Percentiles rank a stretch among this genome's conserved stretches.
Evolutionary conservation across 2,888 invertebrate species (phyloP).

Genomic region (Ormia ochracea): DNA sequence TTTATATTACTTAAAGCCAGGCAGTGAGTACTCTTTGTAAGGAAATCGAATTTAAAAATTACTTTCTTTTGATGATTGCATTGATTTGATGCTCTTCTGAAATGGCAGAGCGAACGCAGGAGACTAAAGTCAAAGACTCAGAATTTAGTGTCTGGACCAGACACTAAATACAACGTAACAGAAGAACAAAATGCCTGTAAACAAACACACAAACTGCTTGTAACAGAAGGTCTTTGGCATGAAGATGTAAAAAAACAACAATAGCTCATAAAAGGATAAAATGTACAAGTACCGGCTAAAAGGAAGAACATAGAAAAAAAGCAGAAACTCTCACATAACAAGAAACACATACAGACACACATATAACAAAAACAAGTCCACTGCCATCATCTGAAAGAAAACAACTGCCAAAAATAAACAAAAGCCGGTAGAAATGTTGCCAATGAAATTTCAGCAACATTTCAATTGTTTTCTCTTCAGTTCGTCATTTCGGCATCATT

Average conservation of each 20-base stretch:
- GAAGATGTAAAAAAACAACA: neutral
- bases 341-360: neutral
- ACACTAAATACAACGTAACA: slow-evolving; percentile 44
- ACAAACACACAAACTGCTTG: slow-evolving; percentile 6
- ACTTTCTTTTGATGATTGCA: too few relatives aligned
- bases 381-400: slow-evolving; percentile 28
- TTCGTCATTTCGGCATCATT: neutral
- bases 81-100: too few relatives aligned
- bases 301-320: slow-evolving; percentile 19
- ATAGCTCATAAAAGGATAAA: slow-evolving; percentile 40
- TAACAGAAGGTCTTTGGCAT: slow-evolving; percentile 32
- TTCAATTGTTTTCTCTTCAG: neutral
- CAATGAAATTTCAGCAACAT: neutral
- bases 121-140: too few relatives aligned
- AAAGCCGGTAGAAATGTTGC: slow-evolving; percentile 35
- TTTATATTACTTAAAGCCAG: too few relatives aligned
- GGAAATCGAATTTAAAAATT: too few relatives aligned
- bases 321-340: neutral
- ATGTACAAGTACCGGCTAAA: slow-evolving; percentile 49
- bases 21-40: too few relatives aligned
- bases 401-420: neutral
- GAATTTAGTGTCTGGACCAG: slow-evolving; percentile 57
- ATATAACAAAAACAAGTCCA: neutral
- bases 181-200: neutral
- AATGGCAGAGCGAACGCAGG: too few relatives aligned